Evolutionary conservation across 2,888 invertebrate genomes (phyloP), one percentile per base, ranked within the genome.

Genomic region (Andrena dorsata): DNA sequence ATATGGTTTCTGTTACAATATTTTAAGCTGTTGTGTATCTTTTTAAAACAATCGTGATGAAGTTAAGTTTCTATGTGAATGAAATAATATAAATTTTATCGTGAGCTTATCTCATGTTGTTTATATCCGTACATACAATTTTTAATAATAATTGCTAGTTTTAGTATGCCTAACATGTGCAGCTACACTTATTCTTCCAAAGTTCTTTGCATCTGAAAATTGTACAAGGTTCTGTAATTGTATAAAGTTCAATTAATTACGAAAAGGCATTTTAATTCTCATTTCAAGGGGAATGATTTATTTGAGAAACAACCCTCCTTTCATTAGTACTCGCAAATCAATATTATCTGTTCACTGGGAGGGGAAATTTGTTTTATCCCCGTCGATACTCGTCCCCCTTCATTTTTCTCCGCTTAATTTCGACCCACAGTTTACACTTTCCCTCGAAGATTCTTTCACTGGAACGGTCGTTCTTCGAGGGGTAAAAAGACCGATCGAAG

Each of bases 351-450:
- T 28, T 26, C 10, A 10, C 2, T 16, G 8, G 20, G 41, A 10
- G n/a, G 16, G n/a, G 10, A 30, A 23, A 65, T 66, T 47, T 56
- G 10, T 10, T 8, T 6, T 26, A n/a, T 32, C 20, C n/a, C 2
- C 26, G 3, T 35, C 41, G n/a, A 13, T 8, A 30, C 32, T 3
- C 30, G 41, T 41, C 5, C 16, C 23, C 13, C 35, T 30, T 41
- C 1, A 23, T 41, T 61, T 20, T 5, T 10, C 7, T 20, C 2
- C 20, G 28, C 26, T 32, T 73, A 72, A 73, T 64, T 65, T 56
- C 23, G 28, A 0, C 23, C n/a, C 23, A 30, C 28, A 3, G 66
- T 86, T 68, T 28, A 71, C 63, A 61, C 83, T 83, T 85, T 76
- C 41, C 51, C 64, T 60, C n/a, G 30, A 60, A 49, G 66, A 56